phyloP scores from a whole-genome alignment of 2,888 invertebrate genomes.

The Empis livida region DNA sequence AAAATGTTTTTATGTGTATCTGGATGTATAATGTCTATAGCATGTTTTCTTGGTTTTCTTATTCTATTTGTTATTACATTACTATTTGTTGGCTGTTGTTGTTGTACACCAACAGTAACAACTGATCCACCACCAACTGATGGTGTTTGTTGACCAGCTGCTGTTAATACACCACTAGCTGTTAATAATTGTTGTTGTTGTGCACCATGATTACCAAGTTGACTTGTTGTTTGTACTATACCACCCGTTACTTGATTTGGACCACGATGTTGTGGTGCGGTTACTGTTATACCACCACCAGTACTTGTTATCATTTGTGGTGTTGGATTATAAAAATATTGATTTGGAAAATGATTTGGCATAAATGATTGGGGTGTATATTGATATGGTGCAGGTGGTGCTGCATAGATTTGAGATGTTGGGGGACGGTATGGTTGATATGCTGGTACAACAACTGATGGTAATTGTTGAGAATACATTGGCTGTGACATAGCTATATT shows the following conservation, averaged over 20 bases:
- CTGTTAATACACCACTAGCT: background rate
- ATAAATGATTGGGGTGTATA: constrained; percentile 20
- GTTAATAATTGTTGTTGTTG: background rate
- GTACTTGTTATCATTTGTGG: constrained; percentile 22
- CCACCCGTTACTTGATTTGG: background rate
- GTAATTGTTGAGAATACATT: constrained; percentile 25
- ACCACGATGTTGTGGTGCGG: constrained; percentile 16
- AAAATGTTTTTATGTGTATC: constrained; percentile 33
- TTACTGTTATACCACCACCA: constrained; percentile 21
- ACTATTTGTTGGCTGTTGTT: no score
- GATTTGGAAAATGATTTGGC: constrained; percentile 12
- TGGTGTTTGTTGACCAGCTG: background rate
- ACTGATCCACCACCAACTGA: background rate
- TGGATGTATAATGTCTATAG: constrained; percentile 40
- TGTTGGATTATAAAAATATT: constrained; percentile 16
- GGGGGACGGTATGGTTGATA: constrained; percentile 25
- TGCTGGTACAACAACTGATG: constrained; percentile 25
- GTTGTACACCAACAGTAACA: background rate
- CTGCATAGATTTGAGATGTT: constrained; percentile 15
- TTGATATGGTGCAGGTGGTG: constrained; percentile 21
- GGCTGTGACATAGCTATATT: constrained; percentile 12
- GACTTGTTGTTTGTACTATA: constrained; percentile 1
- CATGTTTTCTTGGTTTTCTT: constrained; percentile 25
- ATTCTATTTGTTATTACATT: no score
- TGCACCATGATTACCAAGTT: background rate